These are phyloP conservation scores for Hozukius guyotensis DNA, from an alignment of 2,797 vertebrate genomes.

Conservation along the genomic window DNA sequence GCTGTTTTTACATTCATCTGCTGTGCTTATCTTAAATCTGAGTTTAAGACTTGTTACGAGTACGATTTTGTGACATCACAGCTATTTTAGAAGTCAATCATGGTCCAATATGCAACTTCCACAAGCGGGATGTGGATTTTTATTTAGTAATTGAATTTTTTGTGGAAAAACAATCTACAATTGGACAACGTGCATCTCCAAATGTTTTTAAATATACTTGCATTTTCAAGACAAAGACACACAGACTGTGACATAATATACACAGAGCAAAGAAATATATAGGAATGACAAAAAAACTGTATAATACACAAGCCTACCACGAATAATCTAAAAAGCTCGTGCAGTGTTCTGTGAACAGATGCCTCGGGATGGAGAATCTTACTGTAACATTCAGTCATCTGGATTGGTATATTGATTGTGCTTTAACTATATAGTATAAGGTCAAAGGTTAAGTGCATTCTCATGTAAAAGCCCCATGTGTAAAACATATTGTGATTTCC, in stretches of 20 bases:
- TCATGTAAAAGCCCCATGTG: constrained; percentile 17
- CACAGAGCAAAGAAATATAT: neutral
- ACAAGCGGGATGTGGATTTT: neutral
- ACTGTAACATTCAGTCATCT: neutral
- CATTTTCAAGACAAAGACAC: neutral
- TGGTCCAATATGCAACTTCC: neutral
- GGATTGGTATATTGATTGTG: constrained; percentile 42
- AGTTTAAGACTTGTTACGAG: neutral
- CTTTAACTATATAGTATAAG: constrained; percentile 6
- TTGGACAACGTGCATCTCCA: neutral
- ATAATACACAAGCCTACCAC: neutral
- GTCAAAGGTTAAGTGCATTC: constrained; percentile 50
- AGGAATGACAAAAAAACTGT: neutral
- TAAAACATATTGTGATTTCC: constrained; percentile 13
- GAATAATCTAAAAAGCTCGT: neutral
- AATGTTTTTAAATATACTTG: neutral
- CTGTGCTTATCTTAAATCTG: neutral
- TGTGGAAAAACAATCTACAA: neutral
- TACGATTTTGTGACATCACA: neutral
- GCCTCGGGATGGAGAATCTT: neutral
- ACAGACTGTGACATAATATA: neutral
- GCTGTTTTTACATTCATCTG: neutral
- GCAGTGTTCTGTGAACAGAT: neutral
- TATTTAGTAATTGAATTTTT: neutral
- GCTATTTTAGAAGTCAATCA: neutral